phyloP scores from a whole-genome alignment of 1,140 invertebrate species.

The Frieseomelitta varia region DNA sequence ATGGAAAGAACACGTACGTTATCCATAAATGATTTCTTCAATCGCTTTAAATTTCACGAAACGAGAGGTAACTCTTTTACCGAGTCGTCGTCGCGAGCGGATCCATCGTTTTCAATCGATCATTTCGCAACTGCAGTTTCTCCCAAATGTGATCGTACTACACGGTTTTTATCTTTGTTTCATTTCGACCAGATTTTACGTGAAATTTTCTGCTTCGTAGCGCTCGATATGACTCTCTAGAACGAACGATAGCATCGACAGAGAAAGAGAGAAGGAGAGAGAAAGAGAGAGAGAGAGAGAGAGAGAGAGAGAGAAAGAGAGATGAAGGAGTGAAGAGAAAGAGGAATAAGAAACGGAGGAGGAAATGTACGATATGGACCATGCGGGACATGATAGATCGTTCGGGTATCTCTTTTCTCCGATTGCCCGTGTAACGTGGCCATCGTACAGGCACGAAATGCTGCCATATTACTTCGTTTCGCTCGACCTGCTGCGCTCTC shows the following conservation, averaged over 20 bases:
- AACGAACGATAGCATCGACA: background rate
- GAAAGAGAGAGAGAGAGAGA: too few species aligned
- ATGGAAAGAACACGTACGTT: background rate
- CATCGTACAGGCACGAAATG: slow-evolving; percentile 26
- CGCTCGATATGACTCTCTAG: background rate
- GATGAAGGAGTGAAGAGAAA: too few species aligned
- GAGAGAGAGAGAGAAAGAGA: background rate
- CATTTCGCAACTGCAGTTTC: background rate
- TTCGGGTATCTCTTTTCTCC: slow-evolving; percentile 46
- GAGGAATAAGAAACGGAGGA: background rate
- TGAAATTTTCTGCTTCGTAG: slow-evolving; percentile 5
- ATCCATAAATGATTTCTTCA: background rate
- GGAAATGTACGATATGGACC: slow-evolving; percentile 19
- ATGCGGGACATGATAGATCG: slow-evolving; percentile 46
- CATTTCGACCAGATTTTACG: background rate
- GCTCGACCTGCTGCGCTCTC: slow-evolving; percentile 22
- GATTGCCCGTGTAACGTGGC: slow-evolving; percentile 42
- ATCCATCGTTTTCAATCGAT: too few species aligned
- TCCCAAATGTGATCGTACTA: background rate
- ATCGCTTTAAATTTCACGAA: background rate
- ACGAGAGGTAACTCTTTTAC: too few species aligned
- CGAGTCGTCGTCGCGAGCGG: too few species aligned
- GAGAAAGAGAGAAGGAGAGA: background rate
- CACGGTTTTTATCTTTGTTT: background rate
- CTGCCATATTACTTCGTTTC: slow-evolving; percentile 42